Evolutionary conservation across 2,797 vertebrate species (phyloP).

Genomic region (Etheostoma perlongum): DNA sequence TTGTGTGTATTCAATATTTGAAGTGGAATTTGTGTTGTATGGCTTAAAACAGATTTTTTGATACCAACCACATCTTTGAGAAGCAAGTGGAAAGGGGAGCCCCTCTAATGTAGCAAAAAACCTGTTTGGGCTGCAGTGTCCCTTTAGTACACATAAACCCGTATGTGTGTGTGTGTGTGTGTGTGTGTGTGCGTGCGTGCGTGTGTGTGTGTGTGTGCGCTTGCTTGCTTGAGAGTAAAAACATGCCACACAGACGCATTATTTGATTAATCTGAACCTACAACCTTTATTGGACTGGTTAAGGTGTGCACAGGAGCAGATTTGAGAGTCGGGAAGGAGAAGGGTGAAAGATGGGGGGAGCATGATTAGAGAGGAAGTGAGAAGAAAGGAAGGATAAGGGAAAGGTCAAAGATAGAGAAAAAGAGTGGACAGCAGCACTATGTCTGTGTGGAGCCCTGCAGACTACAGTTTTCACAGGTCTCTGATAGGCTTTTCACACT

Average conservation of each 20-base stretch:
- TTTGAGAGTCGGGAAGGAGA: slow-evolving; percentile 60
- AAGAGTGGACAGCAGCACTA: slow-evolving; percentile 61
- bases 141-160: too few species aligned
- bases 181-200: slow-evolving; percentile 3
- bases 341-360: slow-evolving; percentile 53
- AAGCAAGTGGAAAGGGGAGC: too few species aligned
- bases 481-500: slow-evolving; percentile 75
- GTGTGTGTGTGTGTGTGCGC: background rate
- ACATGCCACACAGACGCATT: slow-evolving; percentile 44
- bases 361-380: slow-evolving; percentile 60
- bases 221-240: slow-evolving; percentile 10
- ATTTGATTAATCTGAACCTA: slow-evolving; percentile 74
- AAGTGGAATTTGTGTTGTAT: too few species aligned
- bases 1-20: too few species aligned
- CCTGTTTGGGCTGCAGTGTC: too few species aligned
- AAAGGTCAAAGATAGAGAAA: slow-evolving; percentile 66
- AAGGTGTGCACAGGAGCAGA: slow-evolving; percentile 78
- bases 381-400: slow-evolving; percentile 59
- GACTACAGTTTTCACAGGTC: slow-evolving; percentile 70
- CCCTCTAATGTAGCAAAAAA: too few species aligned
- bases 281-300: slow-evolving; percentile 83
- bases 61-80: too few species aligned
- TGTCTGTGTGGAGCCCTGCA: slow-evolving; percentile 52
- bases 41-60: too few species aligned
- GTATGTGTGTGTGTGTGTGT: background rate